Percentiles rank a stretch among this genome's conserved stretches.
phyloP scores from a whole-genome alignment of 2,113 vertebrate genomes.

The Eubucco bourcierii region DNA sequence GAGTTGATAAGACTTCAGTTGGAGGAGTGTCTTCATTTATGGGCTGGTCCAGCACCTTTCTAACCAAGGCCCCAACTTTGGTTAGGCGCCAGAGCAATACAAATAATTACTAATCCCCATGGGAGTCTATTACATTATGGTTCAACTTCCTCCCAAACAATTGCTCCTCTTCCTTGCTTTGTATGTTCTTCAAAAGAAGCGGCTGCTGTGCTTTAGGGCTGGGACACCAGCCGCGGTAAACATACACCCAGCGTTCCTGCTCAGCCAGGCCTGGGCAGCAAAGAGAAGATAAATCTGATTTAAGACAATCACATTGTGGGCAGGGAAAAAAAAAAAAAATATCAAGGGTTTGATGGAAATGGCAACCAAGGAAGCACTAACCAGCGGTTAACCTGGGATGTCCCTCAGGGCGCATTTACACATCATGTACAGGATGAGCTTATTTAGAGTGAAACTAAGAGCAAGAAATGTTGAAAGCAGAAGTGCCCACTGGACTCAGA shows the following conservation, averaged over 20 bases:
- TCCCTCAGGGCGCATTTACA: neutral
- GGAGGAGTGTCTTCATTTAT: neutral
- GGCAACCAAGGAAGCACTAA: neutral
- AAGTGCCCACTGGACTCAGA: neutral
- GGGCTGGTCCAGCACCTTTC: neutral
- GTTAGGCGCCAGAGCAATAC: slow-evolving; percentile 50
- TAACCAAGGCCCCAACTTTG: neutral
- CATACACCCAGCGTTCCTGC: slow-evolving; percentile 45
- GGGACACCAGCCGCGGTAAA: slow-evolving; percentile 43
- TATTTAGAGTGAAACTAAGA: neutral
- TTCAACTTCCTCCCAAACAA: slow-evolving; percentile 61
- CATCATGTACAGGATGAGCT: neutral
- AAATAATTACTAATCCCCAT: slow-evolving; percentile 59
- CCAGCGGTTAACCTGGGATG: neutral
- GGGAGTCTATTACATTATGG: slow-evolving; percentile 53
- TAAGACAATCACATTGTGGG: neutral
- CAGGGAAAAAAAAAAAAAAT: neutral
- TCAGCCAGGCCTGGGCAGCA: slow-evolving; percentile 14
- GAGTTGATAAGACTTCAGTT: neutral
- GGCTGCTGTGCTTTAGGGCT: slow-evolving; percentile 51
- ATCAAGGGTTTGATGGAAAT: neutral
- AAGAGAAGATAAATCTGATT: slow-evolving; percentile 33
- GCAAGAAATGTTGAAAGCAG: neutral
- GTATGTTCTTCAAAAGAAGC: slow-evolving; percentile 68
- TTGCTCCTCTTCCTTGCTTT: slow-evolving; percentile 70